phyloP scores from a whole-genome alignment of 2,888 invertebrate genomes.

The Pilophorus perplexus region DNA sequence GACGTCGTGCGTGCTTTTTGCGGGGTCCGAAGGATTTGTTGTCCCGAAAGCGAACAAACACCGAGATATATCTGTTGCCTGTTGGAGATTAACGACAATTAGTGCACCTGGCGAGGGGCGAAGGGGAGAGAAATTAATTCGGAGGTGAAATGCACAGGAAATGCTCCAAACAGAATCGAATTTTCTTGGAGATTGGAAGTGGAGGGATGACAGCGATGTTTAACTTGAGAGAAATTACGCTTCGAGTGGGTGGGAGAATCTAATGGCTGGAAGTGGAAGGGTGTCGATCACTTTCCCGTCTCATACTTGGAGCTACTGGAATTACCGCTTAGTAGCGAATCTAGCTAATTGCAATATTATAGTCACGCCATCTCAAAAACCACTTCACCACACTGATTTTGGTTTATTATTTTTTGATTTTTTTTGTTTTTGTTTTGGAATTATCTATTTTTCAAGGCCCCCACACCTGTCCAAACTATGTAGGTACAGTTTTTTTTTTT shows the following conservation, averaged over 20 bases:
- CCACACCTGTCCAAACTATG: no score
- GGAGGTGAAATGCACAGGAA: background rate
- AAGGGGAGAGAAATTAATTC: background rate
- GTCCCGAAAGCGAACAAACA: conserved; percentile 11
- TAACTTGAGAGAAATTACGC: conserved; percentile 33
- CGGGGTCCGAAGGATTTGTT: background rate
- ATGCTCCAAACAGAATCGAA: conserved; percentile 18
- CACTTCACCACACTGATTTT: no score
- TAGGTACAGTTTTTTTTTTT: no score
- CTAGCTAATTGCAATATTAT: no score
- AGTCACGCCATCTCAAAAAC: no score
- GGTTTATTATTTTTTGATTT: no score
- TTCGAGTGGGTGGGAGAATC: conserved; percentile 2
- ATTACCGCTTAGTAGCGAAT: no score
- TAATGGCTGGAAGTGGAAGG: conserved; percentile 5
- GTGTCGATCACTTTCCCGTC: no score
- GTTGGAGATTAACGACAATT: conserved; percentile 30
- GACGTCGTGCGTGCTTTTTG: background rate
- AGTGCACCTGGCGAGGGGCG: conserved; percentile 25
- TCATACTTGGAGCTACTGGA: no score
- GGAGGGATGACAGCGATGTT: conserved; percentile 8
- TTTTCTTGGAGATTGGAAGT: conserved; percentile 1
- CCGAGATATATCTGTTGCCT: conserved; percentile 11
- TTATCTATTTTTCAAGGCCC: no score
- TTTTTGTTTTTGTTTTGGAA: no score